Evolutionary conservation across 2,797 vertebrate genomes (phyloP).

Genomic region (Geotrypetes seraphini): DNA sequence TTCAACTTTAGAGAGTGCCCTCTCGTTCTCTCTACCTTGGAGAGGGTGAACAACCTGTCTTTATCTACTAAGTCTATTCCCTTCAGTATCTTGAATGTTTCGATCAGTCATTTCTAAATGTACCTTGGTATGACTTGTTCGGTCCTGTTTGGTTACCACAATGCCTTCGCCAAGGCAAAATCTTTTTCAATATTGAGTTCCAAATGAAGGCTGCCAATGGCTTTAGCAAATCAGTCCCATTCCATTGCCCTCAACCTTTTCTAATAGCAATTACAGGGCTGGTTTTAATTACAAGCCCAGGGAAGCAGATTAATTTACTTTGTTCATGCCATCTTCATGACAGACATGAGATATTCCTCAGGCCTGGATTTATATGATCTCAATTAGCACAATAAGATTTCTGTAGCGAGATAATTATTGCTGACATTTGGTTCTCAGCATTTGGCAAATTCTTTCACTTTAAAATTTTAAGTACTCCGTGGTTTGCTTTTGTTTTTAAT

Average conservation of each 20-base stretch:
- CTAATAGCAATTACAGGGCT: constrained; percentile 13
- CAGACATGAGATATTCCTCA: constrained; percentile 10
- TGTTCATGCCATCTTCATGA: constrained; percentile 11
- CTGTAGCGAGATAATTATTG: constrained; percentile 17
- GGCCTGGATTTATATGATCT: constrained; percentile 1
- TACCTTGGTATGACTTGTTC: too few relatives aligned
- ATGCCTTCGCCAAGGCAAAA: too few relatives aligned
- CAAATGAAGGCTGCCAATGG: too few relatives aligned
- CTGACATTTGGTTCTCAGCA: constrained; percentile 10
- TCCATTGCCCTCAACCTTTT: constrained; percentile 12
- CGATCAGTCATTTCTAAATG: too few relatives aligned
- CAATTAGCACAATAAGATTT: constrained; percentile 10
- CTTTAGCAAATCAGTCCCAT: constrained; percentile 8
- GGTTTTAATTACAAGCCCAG: constrained; percentile 37
- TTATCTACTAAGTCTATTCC: too few relatives aligned
- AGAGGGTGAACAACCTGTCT: too few relatives aligned
- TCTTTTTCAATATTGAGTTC: too few relatives aligned
- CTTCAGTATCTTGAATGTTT: too few relatives aligned
- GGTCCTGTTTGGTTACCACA: too few relatives aligned
- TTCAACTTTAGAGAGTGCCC: too few relatives aligned
- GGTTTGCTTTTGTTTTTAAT: too few relatives aligned
- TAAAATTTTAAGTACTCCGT: neutral
- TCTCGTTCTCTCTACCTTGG: too few relatives aligned
- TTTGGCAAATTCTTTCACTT: constrained; percentile 12
- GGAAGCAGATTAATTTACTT: constrained; percentile 17